These are phyloP conservation scores for Podarcis siculus DNA, from an alignment of 2,797 vertebrate species.

Conservation along the genomic window DNA sequence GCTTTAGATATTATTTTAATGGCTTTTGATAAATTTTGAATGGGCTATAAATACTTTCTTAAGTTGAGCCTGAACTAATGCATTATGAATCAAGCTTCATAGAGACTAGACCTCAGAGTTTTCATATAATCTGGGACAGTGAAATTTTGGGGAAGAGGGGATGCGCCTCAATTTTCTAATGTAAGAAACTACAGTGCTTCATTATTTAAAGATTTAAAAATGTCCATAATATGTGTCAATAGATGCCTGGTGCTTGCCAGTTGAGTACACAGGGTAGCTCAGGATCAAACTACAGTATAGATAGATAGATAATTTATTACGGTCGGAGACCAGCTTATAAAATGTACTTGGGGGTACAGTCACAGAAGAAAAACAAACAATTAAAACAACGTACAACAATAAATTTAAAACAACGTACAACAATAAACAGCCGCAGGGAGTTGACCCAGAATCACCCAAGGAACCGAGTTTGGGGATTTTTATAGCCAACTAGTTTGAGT, in stretches of 20 bases:
- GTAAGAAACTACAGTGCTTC: neutral
- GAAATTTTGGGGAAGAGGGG: neutral
- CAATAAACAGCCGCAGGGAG: too few species aligned
- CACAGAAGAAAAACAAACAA: too few species aligned
- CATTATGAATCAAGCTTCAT: constrained; percentile 55
- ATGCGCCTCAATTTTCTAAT: neutral
- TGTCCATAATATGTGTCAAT: neutral
- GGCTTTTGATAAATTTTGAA: constrained; percentile 53
- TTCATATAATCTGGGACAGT: neutral
- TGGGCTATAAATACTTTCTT: constrained; percentile 2
- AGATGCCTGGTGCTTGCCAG: neutral
- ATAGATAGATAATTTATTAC: too few species aligned
- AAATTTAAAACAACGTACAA: too few species aligned
- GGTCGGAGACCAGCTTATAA: too few species aligned
- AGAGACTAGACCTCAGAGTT: constrained; percentile 36
- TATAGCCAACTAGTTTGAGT: too few species aligned
- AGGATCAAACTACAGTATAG: neutral
- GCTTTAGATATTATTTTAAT: constrained; percentile 61
- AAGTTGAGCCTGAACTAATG: constrained; percentile 57
- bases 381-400: too few species aligned
- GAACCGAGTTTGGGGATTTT: too few species aligned
- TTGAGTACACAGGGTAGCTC: neutral
- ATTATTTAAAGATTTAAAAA: neutral
- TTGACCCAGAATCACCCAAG: too few species aligned
- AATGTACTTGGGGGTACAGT: too few species aligned